These are phyloP conservation scores for Oligia strigilis DNA, from an alignment of 2,888 invertebrate species.

Conservation along the genomic window DNA sequence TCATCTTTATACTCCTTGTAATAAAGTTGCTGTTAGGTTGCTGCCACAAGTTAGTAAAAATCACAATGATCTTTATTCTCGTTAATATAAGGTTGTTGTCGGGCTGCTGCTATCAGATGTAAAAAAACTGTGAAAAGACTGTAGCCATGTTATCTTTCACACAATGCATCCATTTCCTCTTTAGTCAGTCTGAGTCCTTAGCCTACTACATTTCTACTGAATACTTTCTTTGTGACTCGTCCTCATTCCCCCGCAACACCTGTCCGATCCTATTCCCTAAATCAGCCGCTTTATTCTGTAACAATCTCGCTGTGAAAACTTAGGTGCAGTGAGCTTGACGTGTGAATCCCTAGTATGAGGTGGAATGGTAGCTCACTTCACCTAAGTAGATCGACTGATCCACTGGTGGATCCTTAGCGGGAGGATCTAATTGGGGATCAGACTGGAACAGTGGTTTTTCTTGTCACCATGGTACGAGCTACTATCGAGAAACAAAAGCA, in stretches of 20 bases:
- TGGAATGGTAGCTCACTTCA: too few relatives aligned
- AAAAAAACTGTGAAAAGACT: neutral
- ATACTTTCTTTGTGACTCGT: neutral
- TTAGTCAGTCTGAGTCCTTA: neutral
- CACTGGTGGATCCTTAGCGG: neutral
- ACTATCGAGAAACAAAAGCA: constrained; percentile 3
- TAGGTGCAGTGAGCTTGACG: neutral
- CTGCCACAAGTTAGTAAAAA: neutral
- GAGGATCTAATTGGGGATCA: neutral
- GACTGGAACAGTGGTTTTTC: neutral
- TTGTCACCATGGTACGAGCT: neutral
- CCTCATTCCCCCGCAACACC: neutral
- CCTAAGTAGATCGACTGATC: neutral
- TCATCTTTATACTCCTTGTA: neutral
- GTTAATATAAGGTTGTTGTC: neutral
- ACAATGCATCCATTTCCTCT: neutral
- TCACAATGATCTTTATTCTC: neutral
- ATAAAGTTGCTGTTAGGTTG: neutral
- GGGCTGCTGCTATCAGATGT: neutral
- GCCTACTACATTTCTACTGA: neutral
- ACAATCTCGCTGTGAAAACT: neutral
- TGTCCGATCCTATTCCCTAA: neutral
- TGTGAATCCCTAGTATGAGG: too few relatives aligned
- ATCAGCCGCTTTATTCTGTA: neutral
- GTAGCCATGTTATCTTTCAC: neutral